Base-by-base conservation (phyloP, 2,888 invertebrate genomes). In the Calephelis perditalis region DNA sequence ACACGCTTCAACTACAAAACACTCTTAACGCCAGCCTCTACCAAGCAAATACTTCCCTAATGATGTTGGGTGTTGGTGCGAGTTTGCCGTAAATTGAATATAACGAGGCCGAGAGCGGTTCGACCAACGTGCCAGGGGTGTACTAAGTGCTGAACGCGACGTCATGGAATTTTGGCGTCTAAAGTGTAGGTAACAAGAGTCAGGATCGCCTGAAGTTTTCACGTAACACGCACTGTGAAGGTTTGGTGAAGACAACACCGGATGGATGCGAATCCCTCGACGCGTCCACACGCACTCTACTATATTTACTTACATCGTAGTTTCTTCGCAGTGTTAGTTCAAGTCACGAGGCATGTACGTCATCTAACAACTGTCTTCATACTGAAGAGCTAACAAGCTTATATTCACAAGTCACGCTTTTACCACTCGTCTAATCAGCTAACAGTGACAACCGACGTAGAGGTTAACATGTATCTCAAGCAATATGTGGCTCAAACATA, bases 161-260 rank as follows among this genome's bases (percentile, higher is more conserved):
- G 72, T 67, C 78, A 73, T 67, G 77, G 78, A 65, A 81, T 76
- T 81, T 74, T 75, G 69, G 69, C 71, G 73, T 78, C 72, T 88
- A 74, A 72, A 64, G 35, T 55, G 52, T 67, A 62, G 15, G 3
- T 0, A 9, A 61, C 80, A 86, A 75, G 71, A 79, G 71, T 73
- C 79, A 83, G 70, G 73, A 71, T 84, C 62, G 78, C 74, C 64
- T 79, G 77, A 36, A 37, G 57, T 57, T 43, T 52, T 64, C 68
- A 68, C 72, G 69, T 75, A 71, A 76, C 83, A 82, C 82, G 84
- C 84, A 80, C 74, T 70, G 73, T 72, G 73, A 73, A 76, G 71
- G 82, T 85, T 78, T 84, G 86, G 81, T 76, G 86, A 88, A 88
- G 87, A 89, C 86, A 84, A 81, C 84, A 79, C 78, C 82, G 84